Evolutionary conservation across 2,113 vertebrate species (phyloP).

Genomic region (Pseudopodoces humilis): DNA sequence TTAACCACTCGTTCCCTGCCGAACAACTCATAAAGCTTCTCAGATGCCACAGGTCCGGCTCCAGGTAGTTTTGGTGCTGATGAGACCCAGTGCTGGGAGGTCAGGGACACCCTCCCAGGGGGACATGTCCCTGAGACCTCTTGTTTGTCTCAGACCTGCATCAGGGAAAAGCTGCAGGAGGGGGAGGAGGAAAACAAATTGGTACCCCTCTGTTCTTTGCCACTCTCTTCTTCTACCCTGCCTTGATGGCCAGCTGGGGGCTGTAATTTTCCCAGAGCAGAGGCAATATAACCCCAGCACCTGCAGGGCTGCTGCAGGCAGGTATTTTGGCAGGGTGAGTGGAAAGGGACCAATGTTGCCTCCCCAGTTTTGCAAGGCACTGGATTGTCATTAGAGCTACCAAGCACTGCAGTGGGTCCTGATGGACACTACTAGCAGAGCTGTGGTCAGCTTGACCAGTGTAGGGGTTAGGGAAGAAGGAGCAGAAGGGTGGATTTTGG

Average conservation of each 20-base stretch:
- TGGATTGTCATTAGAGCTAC: background rate
- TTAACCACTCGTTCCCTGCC: slow-evolving; percentile 65
- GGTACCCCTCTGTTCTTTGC: background rate
- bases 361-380: background rate
- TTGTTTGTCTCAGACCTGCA: background rate
- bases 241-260: fast-evolving
- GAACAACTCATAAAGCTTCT: slow-evolving; percentile 54
- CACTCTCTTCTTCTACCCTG: background rate
- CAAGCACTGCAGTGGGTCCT: background rate
- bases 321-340: background rate
- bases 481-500: slow-evolving; percentile 14
- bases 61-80: background rate
- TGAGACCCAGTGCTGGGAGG: background rate
- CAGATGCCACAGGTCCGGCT: background rate
- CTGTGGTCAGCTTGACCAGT: background rate
- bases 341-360: background rate
- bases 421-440: background rate
- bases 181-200: background rate
- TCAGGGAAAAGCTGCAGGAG: background rate
- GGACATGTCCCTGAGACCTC: fast-evolving
- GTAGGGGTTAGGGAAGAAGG: background rate
- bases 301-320: background rate
- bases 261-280: background rate
- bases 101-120: background rate
- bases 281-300: too few species aligned